phyloP scores from a whole-genome alignment of 2,888 invertebrate genomes.

The Eupithecia insigniata region DNA sequence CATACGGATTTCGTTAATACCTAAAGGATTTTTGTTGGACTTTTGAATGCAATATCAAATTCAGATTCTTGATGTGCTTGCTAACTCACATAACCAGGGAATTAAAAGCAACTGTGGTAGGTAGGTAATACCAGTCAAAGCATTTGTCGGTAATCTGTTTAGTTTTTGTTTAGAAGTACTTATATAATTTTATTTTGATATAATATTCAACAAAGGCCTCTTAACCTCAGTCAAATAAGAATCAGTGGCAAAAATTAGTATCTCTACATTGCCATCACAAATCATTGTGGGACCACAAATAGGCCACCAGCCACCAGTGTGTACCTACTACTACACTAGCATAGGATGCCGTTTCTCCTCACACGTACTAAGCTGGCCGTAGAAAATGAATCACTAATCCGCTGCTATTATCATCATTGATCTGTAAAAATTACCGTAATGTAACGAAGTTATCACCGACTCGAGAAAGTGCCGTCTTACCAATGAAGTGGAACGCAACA shows the following conservation, averaged over 20 bases:
- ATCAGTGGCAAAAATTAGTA: not conserved
- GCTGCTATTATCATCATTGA: conserved; percentile 6
- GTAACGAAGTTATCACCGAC: conserved; percentile 20
- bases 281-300: not conserved
- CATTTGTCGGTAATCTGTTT: no score
- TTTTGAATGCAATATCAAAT: no score
- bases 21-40: no score
- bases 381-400: conserved; percentile 17
- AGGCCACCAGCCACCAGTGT: not conserved
- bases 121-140: no score
- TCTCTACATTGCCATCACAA: not conserved
- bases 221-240: not conserved
- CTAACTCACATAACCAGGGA: no score
- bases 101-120: no score
- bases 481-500: conserved; percentile 17
- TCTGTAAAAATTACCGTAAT: conserved; percentile 21
- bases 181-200: no score
- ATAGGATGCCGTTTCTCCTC: not conserved
- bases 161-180: no score
- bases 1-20: not conserved
- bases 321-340: no score
- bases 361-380: conserved; percentile 2
- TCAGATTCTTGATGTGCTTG: no score
- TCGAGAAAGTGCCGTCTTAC: conserved; percentile 23
- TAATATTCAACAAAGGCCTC: no score